Evolutionary conservation across 2,113 vertebrate species (phyloP), one percentile per base, ranked within the genome.

Genomic region (Narcine bancroftii): DNA sequence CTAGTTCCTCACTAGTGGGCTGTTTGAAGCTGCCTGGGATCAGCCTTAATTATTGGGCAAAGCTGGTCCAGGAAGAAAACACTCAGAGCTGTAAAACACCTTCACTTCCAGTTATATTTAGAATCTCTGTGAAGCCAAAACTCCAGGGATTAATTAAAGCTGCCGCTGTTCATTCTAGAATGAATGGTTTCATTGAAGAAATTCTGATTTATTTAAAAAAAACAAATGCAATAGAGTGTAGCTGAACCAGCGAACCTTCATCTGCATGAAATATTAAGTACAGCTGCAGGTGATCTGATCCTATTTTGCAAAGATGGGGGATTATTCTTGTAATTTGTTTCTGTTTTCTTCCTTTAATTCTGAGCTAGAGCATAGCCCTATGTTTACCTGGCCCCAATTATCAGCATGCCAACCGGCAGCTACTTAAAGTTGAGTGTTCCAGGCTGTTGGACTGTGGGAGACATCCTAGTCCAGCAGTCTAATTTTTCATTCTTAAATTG

Each of bases 191-290:
- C 60, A 87, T 87, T 60, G 81, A 87, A 24, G 81, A 63, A 13
- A 36, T 36, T 60, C 6, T 60, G 1, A 33, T 29, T 50, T 63
- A 60, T 56, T 39, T 60, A 0, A 53, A 53, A 36, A 60, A 60
- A 87, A 63, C 53, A 87, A 87, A 87, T 60, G 81, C 29, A 83
- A 47, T 33, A 13, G 6, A 53, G 79, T 26, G n/a, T 13, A 83
- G 13, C 33, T 85, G n/a, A 87, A 87, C 53, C n/a, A 56, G 15
- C 36, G 53, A 87, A 87, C 81, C 50, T 63, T 29, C 29, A 83
- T 83, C 79, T n/a, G 60, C 81, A 87, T 87, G 81, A 87, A 87
- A 87, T 87, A 63, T 87, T 87, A n/a, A 87, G n/a, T 24, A 87
- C 33, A 87, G n/a, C 53, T 7, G 0, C 50, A 2, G n/a, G n/a